A percentile compares a stretch with the other conserved stretches of the same genome.
Evolutionary conservation across 1,140 invertebrate species (phyloP).

Genomic region (Psilanteris sp.): DNA sequence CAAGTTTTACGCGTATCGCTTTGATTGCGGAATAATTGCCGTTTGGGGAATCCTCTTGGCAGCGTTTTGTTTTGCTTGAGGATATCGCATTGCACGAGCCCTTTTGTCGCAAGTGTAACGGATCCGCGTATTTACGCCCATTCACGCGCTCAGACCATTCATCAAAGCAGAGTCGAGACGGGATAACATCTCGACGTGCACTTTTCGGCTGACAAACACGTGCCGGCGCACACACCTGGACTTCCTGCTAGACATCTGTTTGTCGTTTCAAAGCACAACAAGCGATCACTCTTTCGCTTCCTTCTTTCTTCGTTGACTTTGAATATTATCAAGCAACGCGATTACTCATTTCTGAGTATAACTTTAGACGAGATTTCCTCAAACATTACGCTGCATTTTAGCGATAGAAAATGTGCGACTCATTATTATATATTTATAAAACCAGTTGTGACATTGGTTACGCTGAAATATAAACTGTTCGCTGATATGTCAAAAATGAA

Average conservation of each 20-base stretch:
- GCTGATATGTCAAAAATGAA: too few species aligned
- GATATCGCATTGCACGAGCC: conserved; percentile 15
- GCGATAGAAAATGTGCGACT: too few species aligned
- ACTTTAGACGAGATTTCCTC: too few species aligned
- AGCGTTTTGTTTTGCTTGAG: conserved; percentile 18
- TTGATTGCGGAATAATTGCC: too few species aligned
- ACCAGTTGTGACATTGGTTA: too few species aligned
- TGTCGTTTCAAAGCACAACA: conserved; percentile 21
- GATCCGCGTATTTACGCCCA: conserved; percentile 42
- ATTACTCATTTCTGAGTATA: neutral
- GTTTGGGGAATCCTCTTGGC: too few species aligned
- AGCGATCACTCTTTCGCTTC: conserved; percentile 19
- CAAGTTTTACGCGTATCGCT: conserved; percentile 2
- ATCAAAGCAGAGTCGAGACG: conserved; percentile 26
- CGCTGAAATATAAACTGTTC: too few species aligned
- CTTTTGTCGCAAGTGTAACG: conserved; percentile 53
- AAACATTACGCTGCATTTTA: too few species aligned
- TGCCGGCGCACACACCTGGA: conserved; percentile 46
- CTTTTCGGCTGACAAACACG: conserved; percentile 51
- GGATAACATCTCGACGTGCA: conserved; percentile 37
- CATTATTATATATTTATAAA: too few species aligned
- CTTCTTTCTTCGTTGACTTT: conserved; percentile 5
- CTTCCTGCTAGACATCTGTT: conserved; percentile 55
- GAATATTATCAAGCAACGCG: too few species aligned
- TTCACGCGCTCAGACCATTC: conserved; percentile 35